Conservation (phyloP, 2,888 invertebrate genomes). For the Nasonia oneida region DNA sequence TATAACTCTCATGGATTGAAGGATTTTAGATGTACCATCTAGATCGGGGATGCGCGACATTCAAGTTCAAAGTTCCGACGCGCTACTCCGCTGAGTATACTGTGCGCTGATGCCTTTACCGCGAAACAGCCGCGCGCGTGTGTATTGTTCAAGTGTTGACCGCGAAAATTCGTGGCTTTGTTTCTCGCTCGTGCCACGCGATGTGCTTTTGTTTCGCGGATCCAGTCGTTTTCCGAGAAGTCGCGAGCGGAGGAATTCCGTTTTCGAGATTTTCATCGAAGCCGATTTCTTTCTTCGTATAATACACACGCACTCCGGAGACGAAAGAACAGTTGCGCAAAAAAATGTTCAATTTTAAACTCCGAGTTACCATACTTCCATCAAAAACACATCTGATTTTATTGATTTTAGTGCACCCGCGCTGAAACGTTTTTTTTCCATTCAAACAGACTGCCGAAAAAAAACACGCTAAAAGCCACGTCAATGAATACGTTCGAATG, state of each 20-base stretch:
- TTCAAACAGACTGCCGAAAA: not conserved
- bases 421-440: not conserved
- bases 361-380: not conserved
- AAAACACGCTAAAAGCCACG: not conserved
- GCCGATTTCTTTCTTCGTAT: not conserved
- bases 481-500: not conserved
- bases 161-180: conserved; percentile 3
- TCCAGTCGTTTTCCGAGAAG: not conserved
- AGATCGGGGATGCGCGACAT: conserved; percentile 52
- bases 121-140: not conserved
- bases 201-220: conserved; percentile 21
- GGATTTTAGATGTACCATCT: not conserved
- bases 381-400: not conserved
- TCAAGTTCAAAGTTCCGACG: conserved; percentile 56
- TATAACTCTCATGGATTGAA: not conserved
- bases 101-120: not conserved
- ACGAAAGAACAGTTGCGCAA: no score
- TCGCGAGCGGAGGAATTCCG: not conserved
- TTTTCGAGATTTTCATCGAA: conserved; percentile 5
- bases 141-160: not conserved
- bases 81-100: not conserved
- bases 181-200: not conserved
- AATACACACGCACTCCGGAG: no score
- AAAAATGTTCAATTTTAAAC: no score
- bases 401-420: not conserved